phyloP scores from a whole-genome alignment of 1,140 invertebrate species.

The Atta cephalotes region DNA sequence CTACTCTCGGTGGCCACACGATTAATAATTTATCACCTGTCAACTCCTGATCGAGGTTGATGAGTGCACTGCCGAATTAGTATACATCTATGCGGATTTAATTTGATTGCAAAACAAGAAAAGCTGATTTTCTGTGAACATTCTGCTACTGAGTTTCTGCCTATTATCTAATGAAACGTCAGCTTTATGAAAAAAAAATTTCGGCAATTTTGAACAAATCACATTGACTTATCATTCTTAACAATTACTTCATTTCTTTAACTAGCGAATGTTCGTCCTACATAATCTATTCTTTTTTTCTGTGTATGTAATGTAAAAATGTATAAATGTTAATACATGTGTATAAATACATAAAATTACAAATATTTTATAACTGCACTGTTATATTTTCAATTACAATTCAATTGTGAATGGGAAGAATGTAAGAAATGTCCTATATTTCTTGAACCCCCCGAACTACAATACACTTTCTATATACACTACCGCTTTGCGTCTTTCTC shows the following conservation, averaged over 20 bases:
- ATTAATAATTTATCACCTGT: constrained; percentile 77
- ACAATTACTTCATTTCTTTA: not conserved
- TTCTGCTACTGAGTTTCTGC: not conserved
- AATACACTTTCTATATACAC: constrained; percentile 5
- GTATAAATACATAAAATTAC: not conserved
- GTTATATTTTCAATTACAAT: constrained; percentile 31
- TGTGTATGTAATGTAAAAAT: not conserved
- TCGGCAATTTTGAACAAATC: not conserved
- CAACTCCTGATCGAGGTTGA: constrained; percentile 42
- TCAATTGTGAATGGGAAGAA: not conserved
- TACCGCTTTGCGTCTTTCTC: constrained; percentile 1
- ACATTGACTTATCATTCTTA: not conserved
- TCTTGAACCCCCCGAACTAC: constrained; percentile 12
- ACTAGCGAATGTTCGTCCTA: not conserved
- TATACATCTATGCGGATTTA: constrained; percentile 43
- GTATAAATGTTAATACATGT: not conserved
- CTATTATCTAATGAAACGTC: constrained; percentile 11
- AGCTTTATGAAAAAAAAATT: not conserved
- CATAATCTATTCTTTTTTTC: not conserved
- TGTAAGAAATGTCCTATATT: constrained; percentile 6
- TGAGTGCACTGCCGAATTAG: constrained; percentile 57
- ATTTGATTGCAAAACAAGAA: constrained; percentile 44
- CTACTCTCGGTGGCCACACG: constrained; percentile 57
- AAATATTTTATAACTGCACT: not conserved
- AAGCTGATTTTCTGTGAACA: not conserved